Evolutionary conservation across 2,797 vertebrate genomes (phyloP).

Genomic region (Pteronotus mesoamericanus): DNA sequence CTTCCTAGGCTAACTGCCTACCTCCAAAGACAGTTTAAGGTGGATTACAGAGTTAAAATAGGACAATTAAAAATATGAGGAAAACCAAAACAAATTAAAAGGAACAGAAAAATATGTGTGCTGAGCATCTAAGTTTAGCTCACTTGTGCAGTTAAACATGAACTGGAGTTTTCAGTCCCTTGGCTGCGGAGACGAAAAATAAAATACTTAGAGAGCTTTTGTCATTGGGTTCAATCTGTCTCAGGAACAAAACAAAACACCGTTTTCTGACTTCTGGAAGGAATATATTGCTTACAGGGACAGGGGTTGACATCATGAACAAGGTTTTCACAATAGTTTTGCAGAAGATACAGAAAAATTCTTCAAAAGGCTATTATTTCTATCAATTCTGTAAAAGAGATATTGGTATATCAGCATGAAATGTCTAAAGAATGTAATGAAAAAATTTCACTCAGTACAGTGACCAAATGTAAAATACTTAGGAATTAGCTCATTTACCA

Average conservation of each 20-base stretch:
- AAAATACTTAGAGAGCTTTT: neutral
- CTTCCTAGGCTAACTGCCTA: slow-evolving; percentile 45
- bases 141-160: slow-evolving; percentile 27
- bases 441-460: neutral
- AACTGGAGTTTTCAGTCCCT: slow-evolving; percentile 44
- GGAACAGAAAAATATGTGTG: slow-evolving; percentile 14
- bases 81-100: slow-evolving; percentile 42
- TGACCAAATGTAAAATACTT: slow-evolving; percentile 5
- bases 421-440: neutral
- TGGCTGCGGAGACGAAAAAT: neutral
- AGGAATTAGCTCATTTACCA: neutral
- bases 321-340: slow-evolving; percentile 32
- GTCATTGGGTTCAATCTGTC: slow-evolving; percentile 41
- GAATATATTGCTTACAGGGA: slow-evolving; percentile 47
- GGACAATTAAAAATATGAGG: slow-evolving; percentile 33
- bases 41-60: slow-evolving; percentile 53
- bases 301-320: neutral
- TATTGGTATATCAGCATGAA: slow-evolving; percentile 29
- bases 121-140: slow-evolving; percentile 21
- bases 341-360: slow-evolving; percentile 11
- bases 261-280: neutral
- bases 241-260: neutral
- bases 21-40: slow-evolving; percentile 57
- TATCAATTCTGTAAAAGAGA: slow-evolving; percentile 4
- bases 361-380: slow-evolving; percentile 26